These are phyloP conservation scores for Drosophila stalkeri DNA, from an alignment of 2,888 invertebrate genomes.

Conservation along the genomic window DNA sequence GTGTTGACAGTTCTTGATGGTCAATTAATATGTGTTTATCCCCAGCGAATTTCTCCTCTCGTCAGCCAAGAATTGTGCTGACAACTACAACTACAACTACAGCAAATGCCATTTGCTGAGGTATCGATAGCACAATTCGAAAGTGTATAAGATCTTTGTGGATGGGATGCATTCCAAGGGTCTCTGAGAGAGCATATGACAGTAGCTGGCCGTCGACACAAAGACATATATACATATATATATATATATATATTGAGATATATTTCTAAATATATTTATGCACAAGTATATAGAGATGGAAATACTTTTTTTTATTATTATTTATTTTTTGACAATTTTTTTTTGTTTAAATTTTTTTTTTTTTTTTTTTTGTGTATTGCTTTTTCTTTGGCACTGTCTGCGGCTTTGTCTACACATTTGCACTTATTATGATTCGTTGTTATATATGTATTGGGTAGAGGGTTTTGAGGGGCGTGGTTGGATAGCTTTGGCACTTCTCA, in stretches of 20 bases:
- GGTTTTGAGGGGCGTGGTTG: neutral
- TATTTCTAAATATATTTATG: neutral
- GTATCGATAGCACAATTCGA: slow-evolving; percentile 30
- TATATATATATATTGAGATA: slow-evolving; percentile 45
- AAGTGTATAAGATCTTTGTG: neutral
- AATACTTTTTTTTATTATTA: slow-evolving; percentile 12
- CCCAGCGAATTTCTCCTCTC: slow-evolving; percentile 41
- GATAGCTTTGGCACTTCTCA: slow-evolving; percentile 49
- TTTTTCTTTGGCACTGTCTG: slow-evolving; percentile 52
- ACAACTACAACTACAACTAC: slow-evolving; percentile 36
- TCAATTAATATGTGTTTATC: slow-evolving; percentile 67
- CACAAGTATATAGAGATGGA: slow-evolving; percentile 16
- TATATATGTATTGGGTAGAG: neutral
- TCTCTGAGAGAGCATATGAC: slow-evolving; percentile 24
- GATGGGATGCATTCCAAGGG: slow-evolving; percentile 36
- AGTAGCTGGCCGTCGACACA: slow-evolving; percentile 12
- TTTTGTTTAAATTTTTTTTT: neutral
- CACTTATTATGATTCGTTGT: slow-evolving; percentile 58
- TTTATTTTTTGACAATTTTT: slow-evolving; percentile 10
- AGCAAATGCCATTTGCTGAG: slow-evolving; percentile 34
- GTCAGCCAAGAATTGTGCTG: slow-evolving; percentile 24
- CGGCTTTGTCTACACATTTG: slow-evolving; percentile 59
- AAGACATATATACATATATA: slow-evolving; percentile 48
- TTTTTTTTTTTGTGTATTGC: slow-evolving; percentile 33
- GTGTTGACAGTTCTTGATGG: slow-evolving; percentile 66